Evolutionary conservation across 2,888 invertebrate species (phyloP).

Genomic region (Diarsia rubi): DNA sequence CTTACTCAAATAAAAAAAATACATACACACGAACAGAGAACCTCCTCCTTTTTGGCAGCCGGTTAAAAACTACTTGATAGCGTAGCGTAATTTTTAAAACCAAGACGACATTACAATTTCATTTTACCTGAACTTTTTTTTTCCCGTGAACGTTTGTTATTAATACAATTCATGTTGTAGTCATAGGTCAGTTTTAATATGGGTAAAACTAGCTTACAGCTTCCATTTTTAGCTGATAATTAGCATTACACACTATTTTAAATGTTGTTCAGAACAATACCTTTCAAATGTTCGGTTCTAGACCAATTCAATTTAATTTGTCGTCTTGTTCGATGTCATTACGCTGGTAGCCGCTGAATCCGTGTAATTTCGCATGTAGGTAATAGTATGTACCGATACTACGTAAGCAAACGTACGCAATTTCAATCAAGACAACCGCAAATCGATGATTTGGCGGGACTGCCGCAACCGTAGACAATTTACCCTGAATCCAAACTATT

Average conservation of each 20-base stretch:
- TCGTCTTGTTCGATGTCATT: conserved; percentile 11
- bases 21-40: too few species aligned
- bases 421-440: conserved; percentile 66
- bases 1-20: too few species aligned
- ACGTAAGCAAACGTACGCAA: conserved; percentile 56
- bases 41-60: too few species aligned
- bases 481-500: conserved; percentile 50
- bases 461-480: conserved; percentile 53
- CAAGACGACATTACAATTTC: neutral
- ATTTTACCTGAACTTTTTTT: neutral
- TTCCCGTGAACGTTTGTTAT: neutral
- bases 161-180: neutral
- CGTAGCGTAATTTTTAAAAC: neutral
- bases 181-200: neutral
- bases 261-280: neutral
- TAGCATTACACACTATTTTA: neutral
- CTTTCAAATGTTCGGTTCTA: neutral
- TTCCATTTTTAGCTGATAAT: neutral
- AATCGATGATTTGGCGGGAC: conserved; percentile 60
- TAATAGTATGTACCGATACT: conserved; percentile 32
- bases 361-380: conserved; percentile 38
- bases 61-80: neutral
- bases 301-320: conserved; percentile 29
- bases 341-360: conserved; percentile 4
- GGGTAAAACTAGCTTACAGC: neutral